A percentile compares a stretch with the other conserved stretches of the same genome.
Conservation (phyloP, 2,888 invertebrate genomes). For the Ichneumoninae sp. region DNA sequence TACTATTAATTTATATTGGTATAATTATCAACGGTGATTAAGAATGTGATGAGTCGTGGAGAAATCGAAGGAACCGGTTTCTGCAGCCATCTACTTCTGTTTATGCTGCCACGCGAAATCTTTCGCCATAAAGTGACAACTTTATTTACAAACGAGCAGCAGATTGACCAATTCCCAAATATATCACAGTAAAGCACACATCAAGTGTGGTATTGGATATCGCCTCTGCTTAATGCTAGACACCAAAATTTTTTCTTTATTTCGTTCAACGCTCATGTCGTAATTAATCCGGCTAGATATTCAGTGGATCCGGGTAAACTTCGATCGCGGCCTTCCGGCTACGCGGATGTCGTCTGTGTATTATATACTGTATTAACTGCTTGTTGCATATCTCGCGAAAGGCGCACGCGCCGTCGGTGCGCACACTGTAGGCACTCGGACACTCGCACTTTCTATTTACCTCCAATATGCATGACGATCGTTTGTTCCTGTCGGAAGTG, state of each 20-base stretch:
- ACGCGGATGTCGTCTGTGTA: slow-evolving; percentile 3
- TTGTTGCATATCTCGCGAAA: slow-evolving; percentile 40
- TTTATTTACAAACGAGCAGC: slow-evolving; percentile 29
- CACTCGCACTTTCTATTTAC: slow-evolving; percentile 63
- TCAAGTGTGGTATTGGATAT: neutral
- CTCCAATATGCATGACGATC: slow-evolving; percentile 48
- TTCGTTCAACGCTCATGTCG: slow-evolving; percentile 5
- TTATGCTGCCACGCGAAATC: slow-evolving; percentile 20
- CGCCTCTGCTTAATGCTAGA: neutral
- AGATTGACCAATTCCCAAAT: slow-evolving; percentile 34
- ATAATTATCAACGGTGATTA: slow-evolving; percentile 4
- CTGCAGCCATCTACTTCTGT: slow-evolving; percentile 9
- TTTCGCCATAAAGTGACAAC: slow-evolving; percentile 56
- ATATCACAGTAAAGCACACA: neutral
- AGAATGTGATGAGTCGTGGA: slow-evolving; percentile 40
- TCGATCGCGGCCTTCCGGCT: neutral
- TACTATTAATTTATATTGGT: neutral
- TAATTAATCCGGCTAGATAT: slow-evolving; percentile 14
- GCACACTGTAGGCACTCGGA: slow-evolving; percentile 38
- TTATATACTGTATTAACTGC: slow-evolving; percentile 33
- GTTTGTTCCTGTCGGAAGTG: slow-evolving; percentile 59
- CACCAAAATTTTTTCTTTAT: slow-evolving; percentile 3
- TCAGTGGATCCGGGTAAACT: slow-evolving; percentile 22
- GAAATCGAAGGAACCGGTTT: slow-evolving; percentile 51
- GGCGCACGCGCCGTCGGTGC: slow-evolving; percentile 28